These are phyloP conservation scores for Meloidogyne exigua DNA, from an alignment of 1,140 invertebrate species.

Conservation along the genomic window DNA sequence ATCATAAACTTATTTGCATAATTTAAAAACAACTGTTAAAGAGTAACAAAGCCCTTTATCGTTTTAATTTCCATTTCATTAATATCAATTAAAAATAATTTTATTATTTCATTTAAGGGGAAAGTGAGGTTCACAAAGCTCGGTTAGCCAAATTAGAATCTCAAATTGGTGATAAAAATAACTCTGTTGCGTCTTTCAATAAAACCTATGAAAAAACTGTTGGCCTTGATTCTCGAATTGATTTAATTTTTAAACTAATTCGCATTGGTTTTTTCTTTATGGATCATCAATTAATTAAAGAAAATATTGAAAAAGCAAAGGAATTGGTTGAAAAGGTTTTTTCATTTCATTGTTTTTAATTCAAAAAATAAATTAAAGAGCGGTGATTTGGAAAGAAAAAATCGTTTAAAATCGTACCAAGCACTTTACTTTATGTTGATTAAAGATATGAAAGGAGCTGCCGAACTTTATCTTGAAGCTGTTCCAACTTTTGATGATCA, in stretches of 20 bases:
- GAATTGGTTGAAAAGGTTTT: constrained; percentile 62
- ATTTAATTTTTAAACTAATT: constrained; percentile 87
- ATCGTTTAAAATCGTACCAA: constrained; percentile 87
- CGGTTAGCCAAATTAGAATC: constrained; percentile 88
- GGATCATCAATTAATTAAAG: constrained; percentile 84
- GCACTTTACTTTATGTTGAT: constrained; percentile 93
- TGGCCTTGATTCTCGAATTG: constrained; percentile 83
- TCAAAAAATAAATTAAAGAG: constrained; percentile 69
- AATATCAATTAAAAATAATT: background rate
- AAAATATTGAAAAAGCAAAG: constrained; percentile 88
- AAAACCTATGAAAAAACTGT: constrained; percentile 92
- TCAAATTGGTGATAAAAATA: constrained; percentile 87
- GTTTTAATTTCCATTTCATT: background rate
- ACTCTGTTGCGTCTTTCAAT: constrained; percentile 74
- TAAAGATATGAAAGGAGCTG: constrained; percentile 90
- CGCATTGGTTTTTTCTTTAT: constrained; percentile 85
- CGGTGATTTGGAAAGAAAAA: constrained; percentile 97
- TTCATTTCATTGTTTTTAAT: background rate
- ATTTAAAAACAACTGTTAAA: too few relatives aligned
- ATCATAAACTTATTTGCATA: too few relatives aligned
- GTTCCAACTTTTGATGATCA: constrained; percentile 99
- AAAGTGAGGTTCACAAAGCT: constrained; percentile 86
- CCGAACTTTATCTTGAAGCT: constrained; percentile 91
- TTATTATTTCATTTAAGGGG: constrained; percentile 68
- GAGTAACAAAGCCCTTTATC: too few relatives aligned